A percentile compares a stretch with the other conserved stretches of the same genome.
Evolutionary conservation across 2,113 vertebrate genomes (phyloP).

Genomic region (Sinosuthora webbiana): DNA sequence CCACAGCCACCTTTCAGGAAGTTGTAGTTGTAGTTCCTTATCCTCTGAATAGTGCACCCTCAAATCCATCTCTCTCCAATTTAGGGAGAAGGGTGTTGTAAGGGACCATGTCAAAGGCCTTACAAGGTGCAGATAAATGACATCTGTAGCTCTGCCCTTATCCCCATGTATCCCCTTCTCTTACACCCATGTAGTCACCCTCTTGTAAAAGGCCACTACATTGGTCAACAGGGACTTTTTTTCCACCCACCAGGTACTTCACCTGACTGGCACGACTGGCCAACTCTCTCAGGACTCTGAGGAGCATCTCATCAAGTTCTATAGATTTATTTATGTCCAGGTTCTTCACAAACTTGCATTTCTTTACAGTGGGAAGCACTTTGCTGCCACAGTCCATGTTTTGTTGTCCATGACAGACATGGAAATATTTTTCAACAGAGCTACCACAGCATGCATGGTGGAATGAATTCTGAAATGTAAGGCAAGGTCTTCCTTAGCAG

Average conservation of each 20-base stretch:
- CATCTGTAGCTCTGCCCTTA: neutral
- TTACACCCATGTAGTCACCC: neutral
- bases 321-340: neutral
- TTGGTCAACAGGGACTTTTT: neutral
- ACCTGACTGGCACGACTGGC: neutral
- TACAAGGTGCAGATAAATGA: neutral
- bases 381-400: neutral
- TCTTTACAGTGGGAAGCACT: neutral
- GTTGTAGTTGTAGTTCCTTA: neutral
- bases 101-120: neutral
- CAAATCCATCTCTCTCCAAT: neutral
- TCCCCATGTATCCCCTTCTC: too few relatives aligned
- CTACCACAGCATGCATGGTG: neutral
- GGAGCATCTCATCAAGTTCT: neutral
- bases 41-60: neutral
- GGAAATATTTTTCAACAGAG: neutral
- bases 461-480: neutral
- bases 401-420: rapidly evolving
- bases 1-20: too few relatives aligned
- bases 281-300: neutral
- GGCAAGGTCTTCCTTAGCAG: neutral
- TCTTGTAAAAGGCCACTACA: neutral
- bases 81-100: neutral
- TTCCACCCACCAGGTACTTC: neutral
- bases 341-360: neutral